phyloP scores from a whole-genome alignment of 2,888 invertebrate genomes.

The Drosophila melanosoma region DNA sequence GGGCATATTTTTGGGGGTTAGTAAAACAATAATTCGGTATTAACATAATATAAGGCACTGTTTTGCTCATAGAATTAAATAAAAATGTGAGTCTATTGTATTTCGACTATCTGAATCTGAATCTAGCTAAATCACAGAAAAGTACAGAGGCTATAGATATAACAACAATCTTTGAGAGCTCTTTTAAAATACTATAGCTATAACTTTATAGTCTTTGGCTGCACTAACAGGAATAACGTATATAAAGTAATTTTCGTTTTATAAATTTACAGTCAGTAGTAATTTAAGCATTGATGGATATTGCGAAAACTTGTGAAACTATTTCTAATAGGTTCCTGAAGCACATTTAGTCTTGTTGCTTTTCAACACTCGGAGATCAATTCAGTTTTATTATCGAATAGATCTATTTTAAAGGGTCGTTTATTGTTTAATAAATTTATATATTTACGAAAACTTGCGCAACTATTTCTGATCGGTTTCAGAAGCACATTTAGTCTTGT shows the following conservation, averaged over 20 bases:
- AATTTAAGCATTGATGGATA: neutral
- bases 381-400: neutral
- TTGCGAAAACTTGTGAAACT: neutral
- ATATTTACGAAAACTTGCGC: neutral
- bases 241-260: neutral
- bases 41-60: neutral
- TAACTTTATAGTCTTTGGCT: neutral
- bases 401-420: neutral
- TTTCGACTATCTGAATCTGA: neutral
- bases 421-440: too few species aligned
- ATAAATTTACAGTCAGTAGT: neutral
- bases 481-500: neutral
- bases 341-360: neutral
- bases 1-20: too few species aligned
- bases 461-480: neutral
- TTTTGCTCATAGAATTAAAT: neutral
- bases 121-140: neutral
- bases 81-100: neutral
- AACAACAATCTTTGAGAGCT: neutral
- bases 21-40: neutral
- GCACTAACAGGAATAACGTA: neutral
- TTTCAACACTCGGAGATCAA: neutral
- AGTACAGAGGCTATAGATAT: neutral
- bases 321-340: too few species aligned
- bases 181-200: neutral